phyloP scores from a whole-genome alignment of 2,797 vertebrate species.

The Microctenopoma steveboyesi region DNA sequence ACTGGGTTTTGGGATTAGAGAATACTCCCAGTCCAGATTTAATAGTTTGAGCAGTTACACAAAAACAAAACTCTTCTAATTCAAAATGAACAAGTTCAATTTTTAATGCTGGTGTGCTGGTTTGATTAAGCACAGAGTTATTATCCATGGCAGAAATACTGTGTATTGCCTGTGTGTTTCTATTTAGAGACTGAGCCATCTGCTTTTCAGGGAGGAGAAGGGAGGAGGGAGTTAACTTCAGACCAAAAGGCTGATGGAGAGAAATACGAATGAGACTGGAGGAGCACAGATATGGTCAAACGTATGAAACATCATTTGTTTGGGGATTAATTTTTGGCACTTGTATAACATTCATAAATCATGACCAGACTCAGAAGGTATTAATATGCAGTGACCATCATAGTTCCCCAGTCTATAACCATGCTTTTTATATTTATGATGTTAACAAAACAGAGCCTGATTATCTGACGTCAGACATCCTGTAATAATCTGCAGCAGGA shows the following conservation, averaged over 20 bases:
- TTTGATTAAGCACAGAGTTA: conserved; percentile 51
- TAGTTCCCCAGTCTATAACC: background rate
- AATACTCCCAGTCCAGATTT: conserved; percentile 4
- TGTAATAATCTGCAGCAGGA: conserved; percentile 2
- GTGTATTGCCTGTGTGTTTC: conserved; percentile 40
- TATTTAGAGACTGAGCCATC: conserved; percentile 54
- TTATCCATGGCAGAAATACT: conserved; percentile 43
- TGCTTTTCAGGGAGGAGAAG: conserved; percentile 33
- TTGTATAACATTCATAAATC: no score
- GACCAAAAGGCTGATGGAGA: conserved; percentile 36
- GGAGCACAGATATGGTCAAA: conserved; percentile 43
- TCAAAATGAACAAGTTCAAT: conserved; percentile 40
- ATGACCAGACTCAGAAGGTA: no score
- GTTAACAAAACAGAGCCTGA: conserved; percentile 2
- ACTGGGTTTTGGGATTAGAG: background rate
- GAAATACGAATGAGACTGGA: background rate
- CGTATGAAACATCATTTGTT: background rate
- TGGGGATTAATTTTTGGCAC: no score
- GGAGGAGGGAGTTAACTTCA: conserved; percentile 26
- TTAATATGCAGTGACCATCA: no score
- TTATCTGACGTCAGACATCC: conserved; percentile 7
- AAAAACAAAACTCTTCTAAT: conserved; percentile 27
- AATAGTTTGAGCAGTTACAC: conserved; percentile 11
- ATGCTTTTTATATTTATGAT: background rate
- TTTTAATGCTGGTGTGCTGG: conserved; percentile 21